A percentile compares a stretch with the other conserved stretches of the same genome.
Conservation (phyloP, 2,113 vertebrate genomes). For the Egretta garzetta region DNA sequence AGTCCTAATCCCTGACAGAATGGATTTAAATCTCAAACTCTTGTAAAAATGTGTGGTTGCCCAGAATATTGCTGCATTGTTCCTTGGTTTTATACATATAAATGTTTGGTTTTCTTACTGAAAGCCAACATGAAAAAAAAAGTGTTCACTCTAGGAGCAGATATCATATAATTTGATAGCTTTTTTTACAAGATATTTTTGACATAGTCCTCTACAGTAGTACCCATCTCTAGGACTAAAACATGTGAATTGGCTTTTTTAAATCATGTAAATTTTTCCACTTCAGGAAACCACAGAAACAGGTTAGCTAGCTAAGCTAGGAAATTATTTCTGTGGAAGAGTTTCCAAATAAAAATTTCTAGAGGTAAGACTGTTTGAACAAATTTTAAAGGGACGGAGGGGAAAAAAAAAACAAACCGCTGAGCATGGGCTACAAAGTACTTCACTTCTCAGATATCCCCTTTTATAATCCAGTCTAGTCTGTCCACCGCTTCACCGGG, state of each 20-base stretch:
- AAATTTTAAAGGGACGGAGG: neutral
- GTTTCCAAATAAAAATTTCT: neutral
- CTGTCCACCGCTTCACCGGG: neutral
- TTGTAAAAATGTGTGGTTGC: neutral
- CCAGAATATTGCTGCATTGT: neutral
- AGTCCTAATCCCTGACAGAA: neutral
- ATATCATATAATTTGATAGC: neutral
- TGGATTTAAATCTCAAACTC: neutral
- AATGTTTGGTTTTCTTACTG: neutral
- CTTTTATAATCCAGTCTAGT: neutral
- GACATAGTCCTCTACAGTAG: neutral
- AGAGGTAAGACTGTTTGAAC: neutral
- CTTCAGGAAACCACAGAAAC: neutral
- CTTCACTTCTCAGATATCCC: neutral
- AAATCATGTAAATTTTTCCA: neutral
- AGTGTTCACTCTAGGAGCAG: neutral
- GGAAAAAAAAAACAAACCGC: accelerated
- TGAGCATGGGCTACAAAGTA: neutral
- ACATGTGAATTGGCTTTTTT: neutral
- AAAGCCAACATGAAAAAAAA: neutral
- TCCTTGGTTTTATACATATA: neutral
- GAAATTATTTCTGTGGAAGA: neutral
- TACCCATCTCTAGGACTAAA: neutral
- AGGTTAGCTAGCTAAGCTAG: neutral
- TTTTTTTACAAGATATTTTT: neutral